phyloP scores from a whole-genome alignment of 2,797 vertebrate species.

The Gymnoscopelus braueri region DNA sequence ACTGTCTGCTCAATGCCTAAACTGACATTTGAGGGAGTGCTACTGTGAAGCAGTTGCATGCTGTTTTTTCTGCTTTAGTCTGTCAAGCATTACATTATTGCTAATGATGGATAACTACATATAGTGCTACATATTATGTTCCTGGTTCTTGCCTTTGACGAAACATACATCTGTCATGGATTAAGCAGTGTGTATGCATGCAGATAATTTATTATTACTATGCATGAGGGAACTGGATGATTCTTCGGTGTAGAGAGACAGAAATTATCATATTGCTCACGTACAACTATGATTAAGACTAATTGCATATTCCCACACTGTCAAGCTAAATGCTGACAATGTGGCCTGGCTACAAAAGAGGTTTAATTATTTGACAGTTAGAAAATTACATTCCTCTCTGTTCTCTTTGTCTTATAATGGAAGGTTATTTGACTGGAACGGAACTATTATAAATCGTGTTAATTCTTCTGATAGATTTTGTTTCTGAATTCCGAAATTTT shows the following conservation, averaged over 20 bases:
- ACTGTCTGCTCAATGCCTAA: too few species aligned
- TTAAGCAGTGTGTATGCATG: constrained; percentile 4
- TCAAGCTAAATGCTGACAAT: constrained; percentile 12
- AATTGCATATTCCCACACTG: constrained; percentile 29
- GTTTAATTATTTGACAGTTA: constrained; percentile 6
- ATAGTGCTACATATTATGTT: background rate
- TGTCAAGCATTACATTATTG: background rate
- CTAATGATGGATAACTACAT: background rate
- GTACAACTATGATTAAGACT: constrained; percentile 35
- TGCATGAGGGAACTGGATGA: background rate
- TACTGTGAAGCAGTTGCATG: too few species aligned
- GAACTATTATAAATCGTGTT: constrained; percentile 8
- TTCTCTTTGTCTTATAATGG: constrained; percentile 27
- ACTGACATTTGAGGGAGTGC: too few species aligned
- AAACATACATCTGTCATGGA: background rate
- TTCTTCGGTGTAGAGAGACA: constrained; percentile 24
- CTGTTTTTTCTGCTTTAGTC: too few species aligned
- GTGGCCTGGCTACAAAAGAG: background rate
- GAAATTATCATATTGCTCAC: constrained; percentile 22
- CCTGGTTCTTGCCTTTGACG: background rate
- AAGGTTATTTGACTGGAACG: constrained; percentile 17
- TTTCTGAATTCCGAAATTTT: constrained; percentile 19
- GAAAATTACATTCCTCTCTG: constrained; percentile 5
- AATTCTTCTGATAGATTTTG: constrained; percentile 10
- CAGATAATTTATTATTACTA: constrained; percentile 15